These are phyloP conservation scores for Danionella dracula DNA, from an alignment of 2,797 vertebrate species.

Conservation along the genomic window DNA sequence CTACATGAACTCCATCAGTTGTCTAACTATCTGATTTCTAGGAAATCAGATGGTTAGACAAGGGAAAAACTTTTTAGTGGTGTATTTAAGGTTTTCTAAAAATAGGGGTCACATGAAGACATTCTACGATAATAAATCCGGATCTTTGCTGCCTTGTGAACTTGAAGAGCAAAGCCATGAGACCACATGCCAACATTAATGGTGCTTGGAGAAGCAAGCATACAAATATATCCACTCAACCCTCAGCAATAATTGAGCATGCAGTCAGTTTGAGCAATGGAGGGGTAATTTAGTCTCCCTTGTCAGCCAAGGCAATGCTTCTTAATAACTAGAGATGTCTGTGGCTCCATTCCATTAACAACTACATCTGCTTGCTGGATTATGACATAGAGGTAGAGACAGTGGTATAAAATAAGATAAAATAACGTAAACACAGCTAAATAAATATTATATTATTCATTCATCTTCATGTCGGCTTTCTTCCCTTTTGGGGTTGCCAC, in stretches of 20 bases:
- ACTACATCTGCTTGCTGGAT: constrained; percentile 27
- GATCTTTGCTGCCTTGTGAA: not conserved
- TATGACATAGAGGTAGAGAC: constrained; percentile 1
- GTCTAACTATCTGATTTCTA: no score
- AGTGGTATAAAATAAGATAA: no score
- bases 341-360: constrained; percentile 4
- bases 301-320: constrained; percentile 25
- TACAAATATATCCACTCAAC: constrained; percentile 2
- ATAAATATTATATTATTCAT: no score
- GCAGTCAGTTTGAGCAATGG: constrained; percentile 28
- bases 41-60: no score
- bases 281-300: constrained; percentile 32
- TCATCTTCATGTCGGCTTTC: no score
- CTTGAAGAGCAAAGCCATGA: not conserved
- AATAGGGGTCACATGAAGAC: no score
- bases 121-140: not conserved
- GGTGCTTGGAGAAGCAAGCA: not conserved
- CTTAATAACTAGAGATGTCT: constrained; percentile 33
- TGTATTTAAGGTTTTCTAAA: no score
- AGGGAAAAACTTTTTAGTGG: no score
- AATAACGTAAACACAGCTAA: no score
- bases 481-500: no score
- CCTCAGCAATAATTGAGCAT: constrained; percentile 2
- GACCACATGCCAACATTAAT: not conserved
- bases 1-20: no score